Base-by-base conservation (phyloP, 1,140 invertebrate genomes). In the Brachionus manjavacas region DNA sequence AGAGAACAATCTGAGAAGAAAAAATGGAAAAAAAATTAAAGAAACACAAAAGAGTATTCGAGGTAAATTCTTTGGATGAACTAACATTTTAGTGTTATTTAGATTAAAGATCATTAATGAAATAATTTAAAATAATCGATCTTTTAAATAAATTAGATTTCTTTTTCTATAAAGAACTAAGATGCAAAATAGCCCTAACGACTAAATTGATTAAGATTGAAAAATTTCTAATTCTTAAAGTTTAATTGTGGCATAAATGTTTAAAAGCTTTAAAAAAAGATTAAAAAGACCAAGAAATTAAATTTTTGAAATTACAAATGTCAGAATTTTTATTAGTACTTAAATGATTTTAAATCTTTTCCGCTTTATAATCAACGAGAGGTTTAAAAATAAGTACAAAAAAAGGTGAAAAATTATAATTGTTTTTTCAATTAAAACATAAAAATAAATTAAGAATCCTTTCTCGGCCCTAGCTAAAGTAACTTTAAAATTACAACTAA, bases 361-460 rank as follows among this genome's bases (percentile, higher is more conserved):
- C n/a, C 14, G 46, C 14, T 52, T 52, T 52, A 14, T n/a, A 52
- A 16, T 52, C 14, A 52, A 52, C 16, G 11, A 52, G 16, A 49
- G 14, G 46, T 14, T 16, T 49, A 14, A 25, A 68, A 28, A 68
- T 9, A 68, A 68, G 3, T 23, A 12, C 12, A 31, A 31, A 39
- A 28, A 12, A 68, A 39, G 39, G 66, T 43, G 12, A 72, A 39
- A 72, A 72, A 16, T 39, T 72, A 16, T 72, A 72, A 72, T 72
- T 72, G 68, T 72, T 41, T 46, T 41, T 46, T 9, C 41, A 72
- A 72, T 72, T 72, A 72, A 41, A 43, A 14, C 31, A 41, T 43
- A 41, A 70, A 70, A 41, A n/a, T 11, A 72, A 72, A 72, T 72
- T 41, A 72, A 72, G 68, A 46, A 72, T 72, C 7, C 39, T 72